A percentile compares a stretch with the other conserved stretches of the same genome.
Conservation (phyloP, 2,797 vertebrate genomes). For the Arnoldichthys spilopterus region DNA sequence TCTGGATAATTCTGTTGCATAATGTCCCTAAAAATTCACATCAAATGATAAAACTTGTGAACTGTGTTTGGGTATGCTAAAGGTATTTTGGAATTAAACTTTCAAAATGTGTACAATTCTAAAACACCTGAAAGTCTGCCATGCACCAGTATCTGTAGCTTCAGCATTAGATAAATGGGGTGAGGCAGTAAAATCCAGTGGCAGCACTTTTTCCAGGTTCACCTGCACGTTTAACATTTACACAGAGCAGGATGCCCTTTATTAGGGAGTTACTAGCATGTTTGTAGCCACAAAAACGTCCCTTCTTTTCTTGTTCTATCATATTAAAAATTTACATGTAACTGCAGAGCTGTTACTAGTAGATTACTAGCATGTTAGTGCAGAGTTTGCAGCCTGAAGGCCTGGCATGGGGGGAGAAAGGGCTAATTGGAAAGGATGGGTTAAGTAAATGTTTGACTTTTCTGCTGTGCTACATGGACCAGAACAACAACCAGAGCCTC, state of each 20-base stretch:
- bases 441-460: constrained; percentile 84
- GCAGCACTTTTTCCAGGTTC: constrained; percentile 38
- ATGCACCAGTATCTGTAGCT: constrained; percentile 41
- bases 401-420: constrained; percentile 63
- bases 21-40: not conserved
- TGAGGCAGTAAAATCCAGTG: constrained; percentile 40
- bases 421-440: constrained; percentile 78
- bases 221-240: constrained; percentile 71
- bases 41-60: not conserved
- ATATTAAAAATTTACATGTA: constrained; percentile 75
- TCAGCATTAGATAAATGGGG: constrained; percentile 22
- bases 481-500: constrained; percentile 52
- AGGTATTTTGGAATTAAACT: not conserved
- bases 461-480: constrained; percentile 57
- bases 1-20: not conserved
- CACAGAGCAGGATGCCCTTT: constrained; percentile 65
- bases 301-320: constrained; percentile 64
- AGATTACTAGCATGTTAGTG: constrained; percentile 70
- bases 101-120: not conserved
- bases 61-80: not conserved
- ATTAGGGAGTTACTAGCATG: constrained; percentile 69
- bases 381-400: constrained; percentile 62
- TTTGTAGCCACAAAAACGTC: constrained; percentile 71
- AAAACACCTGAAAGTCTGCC: constrained; percentile 5
- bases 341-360: constrained; percentile 70